These are phyloP conservation scores for Atherix ibis DNA, from an alignment of 2,888 invertebrate species.

Conservation along the genomic window DNA sequence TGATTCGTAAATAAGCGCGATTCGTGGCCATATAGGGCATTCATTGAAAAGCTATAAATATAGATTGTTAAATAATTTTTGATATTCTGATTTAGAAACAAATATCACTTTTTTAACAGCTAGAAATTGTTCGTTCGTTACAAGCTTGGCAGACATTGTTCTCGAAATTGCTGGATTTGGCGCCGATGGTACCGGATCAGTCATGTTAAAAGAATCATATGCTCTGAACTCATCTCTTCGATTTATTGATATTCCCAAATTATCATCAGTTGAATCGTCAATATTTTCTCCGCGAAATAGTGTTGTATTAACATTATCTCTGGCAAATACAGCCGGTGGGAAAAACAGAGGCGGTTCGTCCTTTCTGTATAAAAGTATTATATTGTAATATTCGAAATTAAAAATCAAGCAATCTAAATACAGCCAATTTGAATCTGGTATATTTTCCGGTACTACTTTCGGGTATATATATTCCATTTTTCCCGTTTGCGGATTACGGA, in stretches of 20 bases:
- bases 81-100: no score
- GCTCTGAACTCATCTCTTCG: slow-evolving; percentile 41
- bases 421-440: slow-evolving; percentile 42
- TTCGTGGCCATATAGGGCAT: slow-evolving; percentile 79
- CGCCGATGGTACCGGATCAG: slow-evolving; percentile 42
- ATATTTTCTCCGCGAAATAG: slow-evolving; percentile 26
- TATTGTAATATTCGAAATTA: neutral
- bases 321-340: slow-evolving; percentile 47
- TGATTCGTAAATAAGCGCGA: slow-evolving; percentile 51
- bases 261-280: slow-evolving; percentile 27
- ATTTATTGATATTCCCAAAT: slow-evolving; percentile 38
- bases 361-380: slow-evolving; percentile 1
- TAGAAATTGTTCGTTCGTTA: slow-evolving; percentile 34
- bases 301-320: slow-evolving; percentile 25
- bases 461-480: slow-evolving; percentile 44
- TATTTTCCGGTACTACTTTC: slow-evolving; percentile 40
- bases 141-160: slow-evolving; percentile 34
- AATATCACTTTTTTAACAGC: slow-evolving; percentile 35
- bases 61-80: no score
- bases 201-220: slow-evolving; percentile 45
- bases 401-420: slow-evolving; percentile 19
- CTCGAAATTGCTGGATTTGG: slow-evolving; percentile 43
- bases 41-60: slow-evolving; percentile 54
- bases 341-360: slow-evolving; percentile 48
- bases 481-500: slow-evolving; percentile 28